Evolutionary conservation across 2,113 vertebrate genomes (phyloP), one percentile per base, ranked within the genome.

Genomic region (Sylvietta virens): DNA sequence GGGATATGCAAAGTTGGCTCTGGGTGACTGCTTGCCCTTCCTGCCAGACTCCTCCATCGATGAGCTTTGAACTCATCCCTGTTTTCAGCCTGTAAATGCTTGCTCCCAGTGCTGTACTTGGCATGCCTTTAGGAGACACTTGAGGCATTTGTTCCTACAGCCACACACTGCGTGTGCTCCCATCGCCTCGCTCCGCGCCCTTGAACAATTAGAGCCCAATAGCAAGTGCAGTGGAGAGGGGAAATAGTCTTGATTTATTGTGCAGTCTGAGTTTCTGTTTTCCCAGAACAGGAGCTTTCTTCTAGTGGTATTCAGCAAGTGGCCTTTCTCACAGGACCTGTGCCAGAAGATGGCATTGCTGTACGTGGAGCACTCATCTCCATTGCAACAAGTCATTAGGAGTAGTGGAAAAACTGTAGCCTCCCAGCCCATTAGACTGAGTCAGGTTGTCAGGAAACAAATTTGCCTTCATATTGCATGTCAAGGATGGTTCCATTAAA

Each of bases 311-410:
- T 96, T 95, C 94, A 90, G 89, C 69, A 31, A 83, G 70, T 37
- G 94, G 90, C 64, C 69, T 97, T 97, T 96, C 95, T 97, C 96
- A 96, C 87, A 94, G 97, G 96, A 97, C 66, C 94, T 78, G 86
- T 96, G 97, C 97, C 98, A 97, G 97, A 78, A 97, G 98, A 94
- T 96, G 95, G 97, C 95, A 86, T 93, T 97, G 92, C 86, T 97
- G 90, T 64, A 86, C 33, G 2, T 67, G 37, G 88, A 86, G 90
- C 84, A 30, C 95, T 81, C 81, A 96, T 95, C 84, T 92, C 94
- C 85, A 66, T 79, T 97, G 94, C 92, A 91, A 95, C 51, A 78
- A 90, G 97, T 89, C 97, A 57, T 92, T 95, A 91, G 90, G 73
- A 73, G 69, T 56, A 91, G 78, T 96, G 80, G 93, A 94, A 92